Percentiles rank a stretch among this genome's conserved stretches.
Conservation (phyloP, 2,888 invertebrate genomes). For the Papilio protenor region DNA sequence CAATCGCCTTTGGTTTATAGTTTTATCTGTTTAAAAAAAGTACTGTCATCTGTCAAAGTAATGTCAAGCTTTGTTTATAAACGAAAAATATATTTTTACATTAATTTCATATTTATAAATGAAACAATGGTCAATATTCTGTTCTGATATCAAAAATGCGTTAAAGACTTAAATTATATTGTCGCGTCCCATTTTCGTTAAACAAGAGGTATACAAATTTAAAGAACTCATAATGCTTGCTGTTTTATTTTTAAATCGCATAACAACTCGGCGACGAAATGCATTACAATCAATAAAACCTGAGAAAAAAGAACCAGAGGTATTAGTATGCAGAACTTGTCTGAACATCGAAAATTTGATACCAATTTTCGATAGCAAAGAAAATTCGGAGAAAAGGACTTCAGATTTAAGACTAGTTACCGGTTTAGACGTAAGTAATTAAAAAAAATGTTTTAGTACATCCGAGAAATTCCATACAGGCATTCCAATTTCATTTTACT, state of each 20-base stretch:
- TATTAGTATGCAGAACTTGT: slow-evolving; percentile 64
- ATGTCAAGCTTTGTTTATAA: slow-evolving; percentile 2
- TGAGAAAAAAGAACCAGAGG: slow-evolving; percentile 40
- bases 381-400: slow-evolving; percentile 57
- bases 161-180: not conserved
- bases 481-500: too few species aligned
- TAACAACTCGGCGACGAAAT: slow-evolving; percentile 51
- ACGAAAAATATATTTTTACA: not conserved
- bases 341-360: slow-evolving; percentile 59
- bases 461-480: too few species aligned
- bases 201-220: not conserved
- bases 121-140: not conserved
- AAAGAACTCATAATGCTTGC: slow-evolving; percentile 57
- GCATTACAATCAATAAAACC: slow-evolving; percentile 35
- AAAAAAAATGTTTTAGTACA: not conserved
- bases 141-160: not conserved
- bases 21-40: not conserved
- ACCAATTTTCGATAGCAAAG: slow-evolving; percentile 61
- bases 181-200: not conserved
- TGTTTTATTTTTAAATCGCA: slow-evolving; percentile 57
- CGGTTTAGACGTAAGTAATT: slow-evolving; percentile 60
- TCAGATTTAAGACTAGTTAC: slow-evolving; percentile 62
- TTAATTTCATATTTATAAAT: slow-evolving; percentile 9
- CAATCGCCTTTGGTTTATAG: not conserved
- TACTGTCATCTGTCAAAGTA: not conserved